phyloP scores from a whole-genome alignment of 2,113 vertebrate species.

The Junco hyemalis region DNA sequence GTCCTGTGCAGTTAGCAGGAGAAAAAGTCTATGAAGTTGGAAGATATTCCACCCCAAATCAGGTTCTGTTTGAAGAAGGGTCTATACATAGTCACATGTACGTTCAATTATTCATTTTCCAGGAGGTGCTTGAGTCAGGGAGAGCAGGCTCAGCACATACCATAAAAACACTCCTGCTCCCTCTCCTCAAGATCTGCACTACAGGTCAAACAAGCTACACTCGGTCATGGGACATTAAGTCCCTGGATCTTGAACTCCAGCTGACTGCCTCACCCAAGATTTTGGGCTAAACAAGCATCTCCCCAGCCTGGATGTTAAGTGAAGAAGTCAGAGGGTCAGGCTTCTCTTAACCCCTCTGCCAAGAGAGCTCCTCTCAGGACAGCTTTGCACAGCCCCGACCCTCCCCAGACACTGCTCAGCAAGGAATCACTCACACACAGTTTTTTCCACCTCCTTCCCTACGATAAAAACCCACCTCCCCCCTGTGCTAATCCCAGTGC shows the following conservation, averaged over 20 bases:
- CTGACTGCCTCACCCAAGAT: slow-evolving; percentile 49
- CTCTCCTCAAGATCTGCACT: background rate
- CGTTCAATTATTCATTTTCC: slow-evolving; percentile 59
- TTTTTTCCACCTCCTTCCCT: background rate
- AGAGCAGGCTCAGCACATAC: slow-evolving; percentile 63
- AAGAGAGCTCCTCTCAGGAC: slow-evolving; percentile 39
- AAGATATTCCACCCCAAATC: background rate
- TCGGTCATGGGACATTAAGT: slow-evolving; percentile 59
- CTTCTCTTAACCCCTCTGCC: slow-evolving; percentile 17
- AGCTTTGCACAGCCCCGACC: background rate
- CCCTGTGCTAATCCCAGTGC: background rate
- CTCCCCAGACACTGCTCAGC: background rate
- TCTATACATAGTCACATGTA: slow-evolving; percentile 24
- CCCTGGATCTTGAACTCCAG: slow-evolving; percentile 58
- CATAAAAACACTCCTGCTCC: slow-evolving; percentile 45
- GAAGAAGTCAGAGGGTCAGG: background rate
- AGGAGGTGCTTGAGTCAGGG: slow-evolving; percentile 47
- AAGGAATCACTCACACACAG: background rate
- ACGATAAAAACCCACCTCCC: background rate
- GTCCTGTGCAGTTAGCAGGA: background rate
- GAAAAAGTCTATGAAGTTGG: background rate
- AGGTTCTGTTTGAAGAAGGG: slow-evolving; percentile 31
- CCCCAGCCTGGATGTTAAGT: slow-evolving; percentile 13
- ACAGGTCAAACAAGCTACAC: slow-evolving; percentile 42
- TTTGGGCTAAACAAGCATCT: slow-evolving; percentile 26